Evolutionary conservation across 2,797 vertebrate genomes (phyloP).

Genomic region (Micropoecilia bifurca): DNA sequence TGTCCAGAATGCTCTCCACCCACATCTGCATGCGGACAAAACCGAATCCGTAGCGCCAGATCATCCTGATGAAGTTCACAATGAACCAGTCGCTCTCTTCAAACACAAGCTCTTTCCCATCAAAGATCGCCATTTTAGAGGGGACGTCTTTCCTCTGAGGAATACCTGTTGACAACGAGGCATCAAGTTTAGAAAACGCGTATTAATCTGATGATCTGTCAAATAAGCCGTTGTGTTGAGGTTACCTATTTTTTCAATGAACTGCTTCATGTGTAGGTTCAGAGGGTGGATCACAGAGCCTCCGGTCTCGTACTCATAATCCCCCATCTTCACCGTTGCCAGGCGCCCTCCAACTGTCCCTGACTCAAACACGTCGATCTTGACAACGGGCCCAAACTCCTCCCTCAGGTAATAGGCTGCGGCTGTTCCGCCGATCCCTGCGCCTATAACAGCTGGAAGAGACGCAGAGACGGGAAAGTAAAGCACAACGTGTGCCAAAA

Average conservation of each 20-base stretch:
- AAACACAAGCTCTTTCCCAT: slow-evolving; percentile 89
- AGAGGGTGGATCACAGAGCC: slow-evolving; percentile 90
- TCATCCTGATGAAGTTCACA: slow-evolving; percentile 86
- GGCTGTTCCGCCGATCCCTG: slow-evolving; percentile 89
- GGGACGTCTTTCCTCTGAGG: slow-evolving; percentile 37
- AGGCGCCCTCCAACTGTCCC: slow-evolving; percentile 86
- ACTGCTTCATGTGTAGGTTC: slow-evolving; percentile 95
- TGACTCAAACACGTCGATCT: slow-evolving; percentile 89
- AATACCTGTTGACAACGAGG: slow-evolving; percentile 74
- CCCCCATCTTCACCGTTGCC: slow-evolving; percentile 82
- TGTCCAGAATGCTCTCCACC: slow-evolving; percentile 92
- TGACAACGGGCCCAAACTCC: slow-evolving; percentile 87
- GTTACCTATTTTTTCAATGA: slow-evolving; percentile 89
- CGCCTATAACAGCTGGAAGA: slow-evolving; percentile 87
- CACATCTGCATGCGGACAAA: slow-evolving; percentile 92
- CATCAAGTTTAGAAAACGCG: neutral
- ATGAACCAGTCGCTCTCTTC: slow-evolving; percentile 94
- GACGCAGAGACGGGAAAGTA: slow-evolving; percentile 1
- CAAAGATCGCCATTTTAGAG: slow-evolving; percentile 85
- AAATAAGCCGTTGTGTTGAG: neutral
- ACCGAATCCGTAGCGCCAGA: slow-evolving; percentile 92
- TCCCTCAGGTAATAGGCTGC: slow-evolving; percentile 89
- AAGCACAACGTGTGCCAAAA: neutral
- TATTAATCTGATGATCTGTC: neutral
- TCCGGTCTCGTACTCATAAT: slow-evolving; percentile 86